Conservation (phyloP, 1,140 invertebrate genomes). For the Melanaphis sacchari region DNA sequence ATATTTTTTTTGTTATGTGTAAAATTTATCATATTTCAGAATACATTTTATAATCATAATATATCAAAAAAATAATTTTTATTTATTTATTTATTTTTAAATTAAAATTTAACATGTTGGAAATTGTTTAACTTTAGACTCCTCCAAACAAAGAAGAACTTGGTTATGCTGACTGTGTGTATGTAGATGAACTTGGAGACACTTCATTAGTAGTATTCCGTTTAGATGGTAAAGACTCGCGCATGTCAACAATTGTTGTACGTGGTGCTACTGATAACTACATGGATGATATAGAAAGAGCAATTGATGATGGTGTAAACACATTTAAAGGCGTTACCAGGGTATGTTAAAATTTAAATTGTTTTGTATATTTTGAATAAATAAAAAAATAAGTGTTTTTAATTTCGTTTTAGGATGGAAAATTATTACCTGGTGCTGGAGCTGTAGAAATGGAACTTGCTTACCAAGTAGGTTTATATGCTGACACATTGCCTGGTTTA, state of each 20-base stretch:
- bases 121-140: constrained; percentile 64
- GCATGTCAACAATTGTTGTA: constrained; percentile 92
- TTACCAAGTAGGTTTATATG: constrained; percentile 81
- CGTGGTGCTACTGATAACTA: constrained; percentile 97
- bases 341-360: constrained; percentile 62
- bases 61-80: background rate
- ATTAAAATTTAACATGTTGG: background rate
- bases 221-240: constrained; percentile 79
- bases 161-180: constrained; percentile 90
- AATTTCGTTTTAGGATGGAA: constrained; percentile 68
- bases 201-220: constrained; percentile 92
- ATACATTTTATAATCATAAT: background rate
- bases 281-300: constrained; percentile 98
- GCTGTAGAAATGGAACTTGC: constrained; percentile 95
- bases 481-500: constrained; percentile 90
- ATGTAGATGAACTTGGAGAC: constrained; percentile 95
- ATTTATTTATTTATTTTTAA: background rate
- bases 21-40: background rate
- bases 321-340: constrained; percentile 89
- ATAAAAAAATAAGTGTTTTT: background rate
- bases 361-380: background rate
- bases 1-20: background rate
- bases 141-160: constrained; percentile 89
- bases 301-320: constrained; percentile 98
- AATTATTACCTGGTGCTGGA: constrained; percentile 91